phyloP scores from a whole-genome alignment of 1,140 invertebrate genomes.

The Agraylea sexmaculata region DNA sequence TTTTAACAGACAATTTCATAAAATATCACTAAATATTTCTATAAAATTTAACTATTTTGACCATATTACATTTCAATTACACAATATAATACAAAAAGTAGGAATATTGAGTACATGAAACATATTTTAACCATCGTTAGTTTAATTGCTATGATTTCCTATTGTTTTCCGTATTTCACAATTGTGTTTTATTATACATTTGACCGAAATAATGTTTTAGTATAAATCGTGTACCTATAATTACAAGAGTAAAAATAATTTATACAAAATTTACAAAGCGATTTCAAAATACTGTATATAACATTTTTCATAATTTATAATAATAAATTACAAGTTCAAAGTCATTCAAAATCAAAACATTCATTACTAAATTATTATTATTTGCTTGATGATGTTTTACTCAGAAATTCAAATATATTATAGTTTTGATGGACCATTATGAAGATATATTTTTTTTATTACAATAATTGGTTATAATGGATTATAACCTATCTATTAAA shows the following conservation, averaged over 20 bases:
- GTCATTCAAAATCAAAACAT: conserved; percentile 3
- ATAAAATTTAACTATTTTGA: not conserved
- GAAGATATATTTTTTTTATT: conserved; percentile 1
- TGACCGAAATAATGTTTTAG: not conserved
- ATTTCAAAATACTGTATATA: not conserved
- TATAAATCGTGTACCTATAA: not conserved
- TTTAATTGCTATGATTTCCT: not conserved
- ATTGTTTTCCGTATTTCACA: not conserved
- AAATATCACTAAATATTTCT: not conserved
- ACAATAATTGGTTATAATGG: not conserved
- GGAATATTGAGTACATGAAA: not conserved
- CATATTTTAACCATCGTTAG: not conserved
- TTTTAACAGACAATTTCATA: not conserved
- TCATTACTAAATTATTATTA: too few relatives aligned
- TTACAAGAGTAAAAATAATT: not conserved
- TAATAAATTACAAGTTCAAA: conserved; percentile 2
- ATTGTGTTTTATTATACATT: not conserved
- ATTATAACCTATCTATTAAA: not conserved
- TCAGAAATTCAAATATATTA: not conserved
- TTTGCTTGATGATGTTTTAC: too few relatives aligned
- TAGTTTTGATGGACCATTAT: conserved; percentile 7
- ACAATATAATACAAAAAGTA: not conserved
- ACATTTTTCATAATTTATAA: not conserved
- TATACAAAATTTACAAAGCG: not conserved
- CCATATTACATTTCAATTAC: not conserved